A percentile compares a stretch with the other conserved stretches of the same genome.
Evolutionary conservation across 2,113 vertebrate genomes (phyloP).

Genomic region (Sturnira hondurensis): DNA sequence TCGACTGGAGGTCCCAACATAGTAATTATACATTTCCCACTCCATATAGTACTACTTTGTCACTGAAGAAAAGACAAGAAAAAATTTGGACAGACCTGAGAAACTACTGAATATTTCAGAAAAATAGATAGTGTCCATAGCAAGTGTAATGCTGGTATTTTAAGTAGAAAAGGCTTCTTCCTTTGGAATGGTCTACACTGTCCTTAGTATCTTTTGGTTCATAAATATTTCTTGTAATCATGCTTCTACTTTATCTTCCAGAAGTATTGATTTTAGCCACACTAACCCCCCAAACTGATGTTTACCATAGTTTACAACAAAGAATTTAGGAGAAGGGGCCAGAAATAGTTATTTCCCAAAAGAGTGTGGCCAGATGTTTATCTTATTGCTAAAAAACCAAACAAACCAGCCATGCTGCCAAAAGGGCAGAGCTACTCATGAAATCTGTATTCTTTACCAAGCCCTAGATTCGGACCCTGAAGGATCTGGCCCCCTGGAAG

Average conservation of each 20-base stretch:
- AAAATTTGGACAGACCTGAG: background rate
- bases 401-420: background rate
- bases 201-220: background rate
- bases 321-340: background rate
- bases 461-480: background rate
- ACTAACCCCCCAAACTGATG: background rate
- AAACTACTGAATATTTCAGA: background rate
- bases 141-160: background rate
- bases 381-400: background rate
- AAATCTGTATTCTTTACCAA: background rate
- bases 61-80: background rate
- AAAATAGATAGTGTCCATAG: background rate
- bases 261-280: background rate
- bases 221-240: slow-evolving; percentile 10
- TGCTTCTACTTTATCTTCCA: background rate
- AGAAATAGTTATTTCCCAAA: background rate
- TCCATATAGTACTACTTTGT: background rate
- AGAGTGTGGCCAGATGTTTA: background rate
- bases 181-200: background rate
- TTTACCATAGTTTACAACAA: background rate
- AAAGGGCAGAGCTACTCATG: background rate
- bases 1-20: slow-evolving; percentile 42
- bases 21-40: slow-evolving; percentile 43
- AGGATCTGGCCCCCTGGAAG: background rate
- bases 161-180: slow-evolving; percentile 1